Base-by-base conservation (phyloP, 2,888 invertebrate species). In the Nemotelus pantherinus region DNA sequence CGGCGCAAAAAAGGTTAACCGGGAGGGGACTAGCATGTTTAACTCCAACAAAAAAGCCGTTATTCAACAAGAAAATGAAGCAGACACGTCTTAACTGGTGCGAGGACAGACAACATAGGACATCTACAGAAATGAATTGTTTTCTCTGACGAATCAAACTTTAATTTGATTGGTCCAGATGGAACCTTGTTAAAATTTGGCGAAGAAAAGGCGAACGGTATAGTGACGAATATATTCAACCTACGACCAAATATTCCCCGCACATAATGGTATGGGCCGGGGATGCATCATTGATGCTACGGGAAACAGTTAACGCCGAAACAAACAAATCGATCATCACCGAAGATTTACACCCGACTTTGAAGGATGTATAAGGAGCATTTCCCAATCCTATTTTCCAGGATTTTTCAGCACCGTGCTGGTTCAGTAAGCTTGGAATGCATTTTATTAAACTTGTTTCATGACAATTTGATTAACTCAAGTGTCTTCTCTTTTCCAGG, bases 211-310 rank as follows among this genome's bases (percentile, higher is more conserved):
- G 1, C 58, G 53, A 53, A 53, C 53, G 58, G 1, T 58, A n/a
- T 58, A 58, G 58, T 2, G 25, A 58, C 58, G 25, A 58, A 58
- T 58, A 5, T 25, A 10, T 58, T 58, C 25, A 58, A 58, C 58
- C 58, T n/a, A 58, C 58, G 58, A 58, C 9, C 58, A 10, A n/a
- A 58, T 10, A 58, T n/a, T 58, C 10, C 58, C 5, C 25, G 58
- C 25, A 58, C 58, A 2, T 58, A n/a, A 58, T 25, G 58, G 58
- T 58, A 58, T n/a, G 10, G 25, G 25, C 25, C 25, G 25, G 58
- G 25, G 25, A 10, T 58, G 58, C 58, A n/a, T 58, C 7, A 58
- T 58, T 58, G 25, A 58, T 25, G 25, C 58, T 58, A 58, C 58
- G 7, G 25, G 25, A 58, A 58, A 58, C 58, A 2, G 25, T 58